A percentile compares a stretch with the other conserved stretches of the same genome.
phyloP scores from a whole-genome alignment of 35 echinoderm and acorn worm species.

The Lytechinus variegatus region DNA sequence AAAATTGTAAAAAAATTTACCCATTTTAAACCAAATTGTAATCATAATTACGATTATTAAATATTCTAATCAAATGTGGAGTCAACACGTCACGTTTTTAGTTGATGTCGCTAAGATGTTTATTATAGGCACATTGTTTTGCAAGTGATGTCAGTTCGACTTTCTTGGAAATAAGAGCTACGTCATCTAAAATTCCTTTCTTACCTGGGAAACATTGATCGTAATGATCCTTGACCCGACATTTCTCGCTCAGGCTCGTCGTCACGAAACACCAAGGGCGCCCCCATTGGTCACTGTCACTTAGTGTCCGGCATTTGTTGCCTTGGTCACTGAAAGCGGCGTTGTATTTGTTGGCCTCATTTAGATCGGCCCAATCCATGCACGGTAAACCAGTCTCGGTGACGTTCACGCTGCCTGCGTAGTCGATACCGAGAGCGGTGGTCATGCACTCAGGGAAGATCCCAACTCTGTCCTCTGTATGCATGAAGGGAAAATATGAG shows the following conservation, averaged over 20 bases:
- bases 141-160: no score
- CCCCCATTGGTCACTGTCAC: background rate
- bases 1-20: no score
- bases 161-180: no score
- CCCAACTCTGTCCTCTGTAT: background rate
- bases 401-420: background rate
- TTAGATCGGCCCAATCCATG: background rate
- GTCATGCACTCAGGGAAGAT: background rate
- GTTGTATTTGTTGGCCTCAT: background rate
- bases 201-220: background rate
- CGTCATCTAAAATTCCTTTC: background rate
- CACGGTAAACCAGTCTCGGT: background rate
- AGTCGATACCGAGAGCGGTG: background rate
- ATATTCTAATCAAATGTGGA: no score
- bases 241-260: background rate
- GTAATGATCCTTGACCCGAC: background rate
- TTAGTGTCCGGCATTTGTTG: background rate
- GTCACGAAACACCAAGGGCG: background rate
- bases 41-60: no score
- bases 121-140: no score
- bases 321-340: background rate
- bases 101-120: no score
- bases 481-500: background rate
- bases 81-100: no score
- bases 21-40: no score